Evolutionary conservation across 2,113 vertebrate species (phyloP).

Genomic region (Mesitornis unicolor): DNA sequence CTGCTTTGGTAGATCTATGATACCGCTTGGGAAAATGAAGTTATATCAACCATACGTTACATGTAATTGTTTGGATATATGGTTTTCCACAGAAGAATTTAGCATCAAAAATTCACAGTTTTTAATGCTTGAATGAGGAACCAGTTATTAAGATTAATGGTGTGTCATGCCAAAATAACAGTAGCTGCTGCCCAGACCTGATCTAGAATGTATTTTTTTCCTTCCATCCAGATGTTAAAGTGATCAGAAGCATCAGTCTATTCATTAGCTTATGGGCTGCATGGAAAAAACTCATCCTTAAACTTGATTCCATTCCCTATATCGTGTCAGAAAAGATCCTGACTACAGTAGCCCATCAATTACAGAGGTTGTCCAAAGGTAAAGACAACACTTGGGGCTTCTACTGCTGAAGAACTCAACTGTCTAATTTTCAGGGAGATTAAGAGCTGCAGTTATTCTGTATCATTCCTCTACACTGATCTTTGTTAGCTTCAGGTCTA

Average conservation of each 20-base stretch:
- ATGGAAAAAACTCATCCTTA: neutral
- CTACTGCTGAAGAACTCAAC: neutral
- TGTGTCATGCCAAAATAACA: neutral
- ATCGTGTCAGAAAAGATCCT: neutral
- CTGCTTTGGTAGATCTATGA: neutral
- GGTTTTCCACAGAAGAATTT: neutral
- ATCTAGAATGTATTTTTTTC: constrained; percentile 4
- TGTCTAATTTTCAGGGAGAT: neutral
- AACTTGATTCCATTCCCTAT: neutral
- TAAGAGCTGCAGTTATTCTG: neutral
- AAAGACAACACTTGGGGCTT: neutral
- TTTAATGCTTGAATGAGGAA: neutral
- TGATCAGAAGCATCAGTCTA: neutral
- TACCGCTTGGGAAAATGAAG: neutral
- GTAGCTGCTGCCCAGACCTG: neutral
- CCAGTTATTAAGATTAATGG: neutral
- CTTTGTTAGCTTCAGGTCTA: neutral
- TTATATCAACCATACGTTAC: neutral
- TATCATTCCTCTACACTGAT: neutral
- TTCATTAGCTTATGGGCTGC: neutral
- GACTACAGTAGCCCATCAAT: neutral
- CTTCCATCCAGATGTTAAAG: constrained; percentile 9
- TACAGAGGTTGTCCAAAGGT: neutral
- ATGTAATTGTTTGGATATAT: neutral
- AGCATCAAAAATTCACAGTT: neutral